phyloP scores from a whole-genome alignment of 1,140 invertebrate species.

The Cherax quadricarinatus region DNA sequence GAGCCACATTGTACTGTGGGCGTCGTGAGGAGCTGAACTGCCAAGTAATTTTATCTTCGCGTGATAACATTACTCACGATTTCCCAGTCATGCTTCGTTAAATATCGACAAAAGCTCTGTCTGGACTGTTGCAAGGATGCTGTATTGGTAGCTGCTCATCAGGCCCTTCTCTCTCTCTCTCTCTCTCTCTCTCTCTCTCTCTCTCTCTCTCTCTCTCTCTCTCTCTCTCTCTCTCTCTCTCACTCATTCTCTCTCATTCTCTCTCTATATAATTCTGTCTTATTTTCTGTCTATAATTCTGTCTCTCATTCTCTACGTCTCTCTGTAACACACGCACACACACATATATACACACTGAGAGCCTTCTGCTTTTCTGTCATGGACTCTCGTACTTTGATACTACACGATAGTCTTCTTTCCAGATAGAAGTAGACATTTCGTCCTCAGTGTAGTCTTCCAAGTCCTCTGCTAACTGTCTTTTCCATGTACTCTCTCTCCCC shows the following conservation, averaged over 20 bases:
- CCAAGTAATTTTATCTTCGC: slow-evolving; percentile 29
- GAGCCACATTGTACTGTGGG: slow-evolving; percentile 4
- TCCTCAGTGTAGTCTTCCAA: no score
- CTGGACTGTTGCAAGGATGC: neutral
- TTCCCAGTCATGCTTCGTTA: slow-evolving; percentile 47
- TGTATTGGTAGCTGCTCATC: neutral
- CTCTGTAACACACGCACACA: neutral
- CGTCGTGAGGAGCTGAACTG: neutral
- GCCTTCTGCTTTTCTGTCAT: no score
- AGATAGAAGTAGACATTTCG: no score
- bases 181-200: slow-evolving; percentile 28
- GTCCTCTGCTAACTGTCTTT: no score
- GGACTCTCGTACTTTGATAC: no score
- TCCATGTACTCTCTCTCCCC: neutral
- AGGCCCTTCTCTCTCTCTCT: neutral
- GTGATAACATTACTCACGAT: slow-evolving; percentile 50
- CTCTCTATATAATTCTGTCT: neutral
- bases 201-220: neutral
- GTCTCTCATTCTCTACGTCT: neutral
- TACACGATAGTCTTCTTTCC: no score
- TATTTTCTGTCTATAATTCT: neutral
- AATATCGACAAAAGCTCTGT: slow-evolving; percentile 31
- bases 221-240: neutral
- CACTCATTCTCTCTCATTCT: neutral
- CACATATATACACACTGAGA: no score